Evolutionary conservation across 2,888 invertebrate genomes (phyloP).

Genomic region (Drosophila flavopinicola): DNA sequence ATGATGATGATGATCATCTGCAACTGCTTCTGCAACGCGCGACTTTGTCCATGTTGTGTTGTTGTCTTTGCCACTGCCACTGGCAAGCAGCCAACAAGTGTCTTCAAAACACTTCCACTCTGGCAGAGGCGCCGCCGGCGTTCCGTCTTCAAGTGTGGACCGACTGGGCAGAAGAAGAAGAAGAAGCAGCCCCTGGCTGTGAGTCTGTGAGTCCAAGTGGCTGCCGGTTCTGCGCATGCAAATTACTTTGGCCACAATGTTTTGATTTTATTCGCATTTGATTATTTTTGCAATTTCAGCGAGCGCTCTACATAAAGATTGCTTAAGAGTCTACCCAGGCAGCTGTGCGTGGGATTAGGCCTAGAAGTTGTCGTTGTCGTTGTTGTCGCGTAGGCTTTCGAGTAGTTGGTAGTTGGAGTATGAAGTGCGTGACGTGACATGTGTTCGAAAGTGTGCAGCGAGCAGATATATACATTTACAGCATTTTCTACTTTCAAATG

Average conservation of each 20-base stretch:
- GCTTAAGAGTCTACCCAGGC: constrained; percentile 3
- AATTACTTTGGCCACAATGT: constrained; percentile 76
- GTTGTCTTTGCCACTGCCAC: constrained; percentile 20
- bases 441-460: constrained; percentile 57
- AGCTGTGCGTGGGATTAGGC: constrained; percentile 53
- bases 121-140: constrained; percentile 64
- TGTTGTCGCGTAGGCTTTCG: constrained; percentile 50
- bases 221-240: constrained; percentile 71
- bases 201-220: constrained; percentile 37
- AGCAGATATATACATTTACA: constrained; percentile 26
- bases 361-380: constrained; percentile 32
- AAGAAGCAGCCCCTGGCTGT: constrained; percentile 12
- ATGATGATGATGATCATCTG: constrained; percentile 23
- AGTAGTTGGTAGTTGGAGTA: constrained; percentile 18
- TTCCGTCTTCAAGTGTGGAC: constrained; percentile 58
- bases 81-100: constrained; percentile 77
- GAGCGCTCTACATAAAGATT: constrained; percentile 50
- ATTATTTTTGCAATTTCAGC: constrained; percentile 65
- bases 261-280: constrained; percentile 76
- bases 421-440: constrained; percentile 80
- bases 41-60: constrained; percentile 31
- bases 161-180: no score
- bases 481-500: constrained; percentile 21
- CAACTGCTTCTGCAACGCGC: constrained; percentile 35
- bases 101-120: constrained; percentile 68